Evolutionary conservation across 37 sponge, comb jelly and placozoan species (phyloP).

Genomic region (Bolinopsis microptera): DNA sequence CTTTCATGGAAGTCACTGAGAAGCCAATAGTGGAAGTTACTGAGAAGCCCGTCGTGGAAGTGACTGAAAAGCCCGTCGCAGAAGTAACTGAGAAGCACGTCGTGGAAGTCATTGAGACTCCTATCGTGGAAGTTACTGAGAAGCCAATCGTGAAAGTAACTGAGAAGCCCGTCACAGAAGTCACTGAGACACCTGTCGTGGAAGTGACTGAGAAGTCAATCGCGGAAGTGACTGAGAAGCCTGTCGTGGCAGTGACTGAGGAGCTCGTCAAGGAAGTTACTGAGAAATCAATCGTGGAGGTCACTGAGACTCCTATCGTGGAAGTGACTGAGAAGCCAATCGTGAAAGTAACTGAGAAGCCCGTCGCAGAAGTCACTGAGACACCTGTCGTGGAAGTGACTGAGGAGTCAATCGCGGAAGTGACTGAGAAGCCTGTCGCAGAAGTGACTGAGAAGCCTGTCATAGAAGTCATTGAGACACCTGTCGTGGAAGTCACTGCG

Average conservation of each 20-base stretch:
- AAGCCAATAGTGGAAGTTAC: too few relatives aligned
- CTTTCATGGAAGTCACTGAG: neutral
- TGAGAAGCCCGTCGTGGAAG: too few relatives aligned
- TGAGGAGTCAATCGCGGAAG: too few relatives aligned
- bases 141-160: neutral
- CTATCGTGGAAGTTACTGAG: neutral
- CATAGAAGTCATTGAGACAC: too few relatives aligned
- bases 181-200: neutral
- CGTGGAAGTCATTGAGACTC: neutral
- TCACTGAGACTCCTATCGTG: neutral
- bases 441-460: too few relatives aligned
- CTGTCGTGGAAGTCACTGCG: too few relatives aligned
- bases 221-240: neutral
- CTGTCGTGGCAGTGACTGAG: neutral
- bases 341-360: neutral
- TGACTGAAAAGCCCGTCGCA: neutral
- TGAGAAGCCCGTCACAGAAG: neutral
- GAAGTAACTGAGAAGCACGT: neutral
- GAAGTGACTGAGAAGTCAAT: neutral
- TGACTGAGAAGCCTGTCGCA: too few relatives aligned
- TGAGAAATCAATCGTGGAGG: neutral
- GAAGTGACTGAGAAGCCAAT: neutral
- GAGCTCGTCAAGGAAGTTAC: neutral
- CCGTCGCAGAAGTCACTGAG: neutral
- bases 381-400: neutral